phyloP scores from a whole-genome alignment of 2,888 invertebrate genomes.

The Acronicta aceris region DNA sequence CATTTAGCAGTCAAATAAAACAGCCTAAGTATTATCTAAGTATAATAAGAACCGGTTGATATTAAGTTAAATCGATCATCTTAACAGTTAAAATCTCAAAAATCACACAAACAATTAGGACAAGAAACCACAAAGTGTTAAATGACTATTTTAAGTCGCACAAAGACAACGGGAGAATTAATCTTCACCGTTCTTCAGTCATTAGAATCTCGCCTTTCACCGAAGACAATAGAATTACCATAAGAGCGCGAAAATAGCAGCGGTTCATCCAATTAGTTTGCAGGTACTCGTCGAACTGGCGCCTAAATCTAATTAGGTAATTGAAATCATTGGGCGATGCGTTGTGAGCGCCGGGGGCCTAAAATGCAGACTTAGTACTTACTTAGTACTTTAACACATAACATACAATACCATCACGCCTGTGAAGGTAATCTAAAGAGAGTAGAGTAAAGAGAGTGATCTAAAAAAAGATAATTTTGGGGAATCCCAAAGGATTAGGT shows the following conservation, averaged over 20 bases:
- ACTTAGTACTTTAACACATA: no score
- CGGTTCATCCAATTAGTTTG: conserved; percentile 63
- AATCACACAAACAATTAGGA: conserved; percentile 26
- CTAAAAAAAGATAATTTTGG: no score
- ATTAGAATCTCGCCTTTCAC: conserved; percentile 57
- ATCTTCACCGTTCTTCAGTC: conserved; percentile 54
- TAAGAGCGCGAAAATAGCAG: conserved; percentile 60
- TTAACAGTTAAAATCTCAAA: neutral
- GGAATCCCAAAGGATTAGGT: no score
- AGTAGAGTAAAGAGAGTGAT: no score
- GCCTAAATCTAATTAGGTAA: conserved; percentile 78
- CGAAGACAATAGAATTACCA: conserved; percentile 60
- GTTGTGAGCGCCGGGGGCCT: conserved; percentile 28
- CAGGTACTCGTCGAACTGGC: conserved; percentile 50
- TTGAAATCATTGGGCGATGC: conserved; percentile 74
- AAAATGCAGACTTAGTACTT: no score
- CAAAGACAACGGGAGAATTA: conserved; percentile 53
- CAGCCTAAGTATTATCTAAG: no score
- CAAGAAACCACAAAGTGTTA: conserved; percentile 24
- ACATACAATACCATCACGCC: no score
- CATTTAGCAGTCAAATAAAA: no score
- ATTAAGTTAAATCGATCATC: no score
- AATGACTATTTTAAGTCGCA: conserved; percentile 39
- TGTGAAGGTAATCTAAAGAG: no score
- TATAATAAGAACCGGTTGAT: no score